Evolutionary conservation across 2,797 vertebrate genomes (phyloP), one percentile per base, ranked within the genome.

Genomic region (Acomys russatus): DNA sequence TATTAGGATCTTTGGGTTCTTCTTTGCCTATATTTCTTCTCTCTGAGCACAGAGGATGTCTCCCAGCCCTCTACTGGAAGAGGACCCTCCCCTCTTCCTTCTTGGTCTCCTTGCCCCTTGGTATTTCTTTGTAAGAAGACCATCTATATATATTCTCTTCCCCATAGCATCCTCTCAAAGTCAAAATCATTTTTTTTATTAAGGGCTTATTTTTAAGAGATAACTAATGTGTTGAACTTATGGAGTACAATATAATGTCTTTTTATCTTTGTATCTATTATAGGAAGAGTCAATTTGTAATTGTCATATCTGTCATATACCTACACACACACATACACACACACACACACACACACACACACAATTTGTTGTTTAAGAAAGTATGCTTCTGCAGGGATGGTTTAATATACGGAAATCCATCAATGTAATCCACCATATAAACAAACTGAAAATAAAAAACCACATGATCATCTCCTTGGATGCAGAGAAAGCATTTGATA

Each of bases 21-120:
- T 70, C 70, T 63, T 79, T 11, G 35, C 30, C 25, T 28, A 22
- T 4, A 30, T 38, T 28, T 10, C 28, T 59, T 2, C 28, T 73
- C 30, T 76, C 15, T 56, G 73, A 77, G 12, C 30, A 86, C 44
- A 20, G 4, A 90, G 44, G 66, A 22, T 79, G 23, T 20, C 59
- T 70, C 33, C 3, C 0, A 0, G 5, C 0, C 14, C 38, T 28
- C 33, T 11, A 38, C 10, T 33, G 49, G 44, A 44, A 44, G 44
- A 44, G 44, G 44, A 44, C 44, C 44, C 44, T 25, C 5, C 23
- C 15, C 11, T 35, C 1, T 0, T 30, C 9, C 6, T 66, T 33
- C 17, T 28, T 18, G n/a, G 10, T 51, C 54, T 17, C 22, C 22
- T 61, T 30, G 25, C 54, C 17, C 11, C 11, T 49, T 0, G 20